Evolutionary conservation across 2,888 invertebrate genomes (phyloP).

Genomic region (Dryocosmus kuriphilus): DNA sequence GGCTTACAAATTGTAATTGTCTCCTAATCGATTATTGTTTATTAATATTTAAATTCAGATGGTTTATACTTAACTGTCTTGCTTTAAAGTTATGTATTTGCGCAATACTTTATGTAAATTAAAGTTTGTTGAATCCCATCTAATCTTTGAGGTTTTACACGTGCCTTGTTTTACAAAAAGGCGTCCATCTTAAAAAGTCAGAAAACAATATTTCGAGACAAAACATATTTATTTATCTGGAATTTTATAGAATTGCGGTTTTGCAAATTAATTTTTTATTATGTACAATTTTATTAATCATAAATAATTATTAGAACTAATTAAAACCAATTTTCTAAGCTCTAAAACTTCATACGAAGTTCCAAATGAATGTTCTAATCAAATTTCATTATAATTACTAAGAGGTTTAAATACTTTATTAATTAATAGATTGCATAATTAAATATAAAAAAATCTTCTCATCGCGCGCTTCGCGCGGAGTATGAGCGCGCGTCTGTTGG

Average conservation of each 20-base stretch:
- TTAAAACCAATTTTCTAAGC: neutral
- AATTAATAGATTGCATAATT: neutral
- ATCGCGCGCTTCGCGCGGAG: too few relatives aligned
- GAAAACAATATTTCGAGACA: neutral
- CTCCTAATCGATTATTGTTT: neutral
- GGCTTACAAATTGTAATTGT: neutral
- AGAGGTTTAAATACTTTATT: neutral
- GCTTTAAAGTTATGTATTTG: neutral
- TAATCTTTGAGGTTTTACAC: neutral
- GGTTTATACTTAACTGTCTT: neutral
- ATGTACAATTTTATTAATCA: neutral
- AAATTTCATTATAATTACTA: neutral
- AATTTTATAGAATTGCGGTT: neutral
- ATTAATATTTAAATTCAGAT: neutral
- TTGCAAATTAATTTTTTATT: neutral
- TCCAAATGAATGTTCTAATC: neutral
- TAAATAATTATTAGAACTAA: neutral
- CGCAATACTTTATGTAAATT: neutral
- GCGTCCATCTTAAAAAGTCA: neutral
- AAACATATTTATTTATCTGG: neutral
- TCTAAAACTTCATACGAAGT: neutral
- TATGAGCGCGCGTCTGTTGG: too few relatives aligned
- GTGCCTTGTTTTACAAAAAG: neutral
- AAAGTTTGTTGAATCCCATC: neutral
- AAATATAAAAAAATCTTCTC: neutral